Evolutionary conservation across 2,113 vertebrate species (phyloP).

Genomic region (Bubo blakistoni): DNA sequence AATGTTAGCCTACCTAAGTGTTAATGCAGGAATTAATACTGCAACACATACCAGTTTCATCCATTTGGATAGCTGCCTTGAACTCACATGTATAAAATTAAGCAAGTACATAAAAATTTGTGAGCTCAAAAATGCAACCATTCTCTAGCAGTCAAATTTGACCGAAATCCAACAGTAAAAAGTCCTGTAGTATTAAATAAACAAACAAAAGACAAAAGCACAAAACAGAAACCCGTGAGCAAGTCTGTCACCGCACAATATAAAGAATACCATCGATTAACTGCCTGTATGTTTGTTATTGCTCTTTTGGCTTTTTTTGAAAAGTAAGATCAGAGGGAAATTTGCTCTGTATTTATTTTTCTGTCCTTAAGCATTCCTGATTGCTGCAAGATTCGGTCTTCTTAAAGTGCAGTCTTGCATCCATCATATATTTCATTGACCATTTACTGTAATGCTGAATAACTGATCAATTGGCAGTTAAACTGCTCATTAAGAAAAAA

Average conservation of each 20-base stretch:
- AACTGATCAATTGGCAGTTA: conserved; percentile 45
- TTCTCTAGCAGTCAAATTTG: background rate
- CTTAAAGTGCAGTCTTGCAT: background rate
- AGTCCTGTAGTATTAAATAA: background rate
- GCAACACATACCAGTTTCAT: background rate
- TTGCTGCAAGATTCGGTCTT: background rate
- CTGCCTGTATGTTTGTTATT: background rate
- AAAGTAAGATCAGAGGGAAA: background rate
- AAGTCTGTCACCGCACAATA: background rate
- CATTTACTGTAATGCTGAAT: conserved; percentile 25
- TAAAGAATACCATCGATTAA: background rate
- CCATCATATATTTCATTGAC: conserved; percentile 37
- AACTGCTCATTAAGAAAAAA: conserved; percentile 55
- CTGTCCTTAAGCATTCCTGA: background rate
- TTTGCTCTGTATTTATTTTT: conserved; percentile 9
- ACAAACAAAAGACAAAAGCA: background rate
- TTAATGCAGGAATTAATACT: background rate
- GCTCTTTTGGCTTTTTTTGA: background rate
- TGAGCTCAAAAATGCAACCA: background rate
- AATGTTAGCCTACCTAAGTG: background rate
- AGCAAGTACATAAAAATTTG: background rate
- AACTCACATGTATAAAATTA: background rate
- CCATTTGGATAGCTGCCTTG: background rate
- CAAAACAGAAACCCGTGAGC: background rate
- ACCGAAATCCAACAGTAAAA: background rate